A percentile compares a stretch with the other conserved stretches of the same genome.
phyloP scores from a whole-genome alignment of 35 echinoderm and acorn worm genomes.

The Ptychodera flava region DNA sequence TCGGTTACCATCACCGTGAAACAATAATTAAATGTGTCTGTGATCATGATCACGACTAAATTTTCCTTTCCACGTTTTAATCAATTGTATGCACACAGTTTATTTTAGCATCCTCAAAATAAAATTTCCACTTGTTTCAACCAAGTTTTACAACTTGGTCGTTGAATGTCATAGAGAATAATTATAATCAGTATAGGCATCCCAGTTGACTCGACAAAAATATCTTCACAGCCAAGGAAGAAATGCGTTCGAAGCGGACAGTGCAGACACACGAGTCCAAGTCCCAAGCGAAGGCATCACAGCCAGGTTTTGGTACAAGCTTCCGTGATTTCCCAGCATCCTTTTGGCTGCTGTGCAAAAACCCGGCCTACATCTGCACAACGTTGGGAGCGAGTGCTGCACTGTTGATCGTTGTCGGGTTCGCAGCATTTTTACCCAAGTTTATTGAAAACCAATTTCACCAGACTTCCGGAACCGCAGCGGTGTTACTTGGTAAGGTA shows the following conservation, averaged over 20 bases:
- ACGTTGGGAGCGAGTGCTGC: constrained; percentile 20
- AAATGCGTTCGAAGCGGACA: neutral
- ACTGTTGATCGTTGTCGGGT: constrained; percentile 9
- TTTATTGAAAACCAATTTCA: constrained; percentile 23
- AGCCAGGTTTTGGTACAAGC: constrained; percentile 33
- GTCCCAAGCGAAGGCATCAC: neutral
- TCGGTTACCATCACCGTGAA: no score
- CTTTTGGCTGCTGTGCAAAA: constrained; percentile 38
- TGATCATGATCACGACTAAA: no score
- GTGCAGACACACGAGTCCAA: neutral
- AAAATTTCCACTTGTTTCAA: no score
- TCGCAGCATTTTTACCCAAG: constrained; percentile 29
- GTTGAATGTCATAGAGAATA: no score
- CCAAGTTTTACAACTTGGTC: no score
- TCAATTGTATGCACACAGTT: no score
- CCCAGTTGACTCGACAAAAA: no score
- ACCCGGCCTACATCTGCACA: constrained; percentile 46
- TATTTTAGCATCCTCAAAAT: no score
- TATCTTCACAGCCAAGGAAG: neutral
- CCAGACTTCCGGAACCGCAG: constrained; percentile 24
- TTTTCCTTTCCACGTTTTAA: no score
- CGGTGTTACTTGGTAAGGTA: constrained; percentile 22
- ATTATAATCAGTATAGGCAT: no score
- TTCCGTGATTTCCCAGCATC: constrained; percentile 35
- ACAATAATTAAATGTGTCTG: no score